Conservation (phyloP, 2,797 vertebrate species). For the Lophotriccus pileatus region DNA sequence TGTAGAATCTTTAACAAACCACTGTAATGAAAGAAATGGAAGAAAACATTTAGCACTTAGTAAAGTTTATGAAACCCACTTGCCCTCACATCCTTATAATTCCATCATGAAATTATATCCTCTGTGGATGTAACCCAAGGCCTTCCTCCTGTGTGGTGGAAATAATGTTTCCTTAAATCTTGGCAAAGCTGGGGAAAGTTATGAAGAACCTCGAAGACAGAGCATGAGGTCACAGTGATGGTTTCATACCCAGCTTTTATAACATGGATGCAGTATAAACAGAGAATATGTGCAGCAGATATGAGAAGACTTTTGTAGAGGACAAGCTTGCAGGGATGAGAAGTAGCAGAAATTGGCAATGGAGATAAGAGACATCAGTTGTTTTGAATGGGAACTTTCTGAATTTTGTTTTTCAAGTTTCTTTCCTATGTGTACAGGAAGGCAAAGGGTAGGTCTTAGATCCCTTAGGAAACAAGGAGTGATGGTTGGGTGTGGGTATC, state of each 20-base stretch:
- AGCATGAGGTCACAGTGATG: too few relatives aligned
- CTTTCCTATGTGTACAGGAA: not conserved
- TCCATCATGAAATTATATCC: not conserved
- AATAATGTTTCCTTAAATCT: not conserved
- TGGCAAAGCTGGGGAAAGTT: not conserved
- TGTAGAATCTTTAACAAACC: not conserved
- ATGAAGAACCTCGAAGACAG: not conserved
- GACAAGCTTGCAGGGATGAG: not conserved
- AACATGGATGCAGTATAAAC: not conserved
- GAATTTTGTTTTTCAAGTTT: too few relatives aligned
- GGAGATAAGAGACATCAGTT: not conserved
- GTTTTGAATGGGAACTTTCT: not conserved
- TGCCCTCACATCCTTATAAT: not conserved
- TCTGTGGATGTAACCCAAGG: not conserved
- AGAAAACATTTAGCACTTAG: not conserved
- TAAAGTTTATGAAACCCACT: not conserved
- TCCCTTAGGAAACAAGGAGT: not conserved
- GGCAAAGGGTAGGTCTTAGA: not conserved
- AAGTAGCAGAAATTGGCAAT: not conserved
- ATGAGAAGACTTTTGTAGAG: not conserved
- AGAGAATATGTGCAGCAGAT: not conserved
- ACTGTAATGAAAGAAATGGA: not conserved
- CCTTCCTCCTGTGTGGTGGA: not conserved
- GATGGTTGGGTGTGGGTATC: not conserved
- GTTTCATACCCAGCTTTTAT: not conserved